Evolutionary conservation across 1,140 invertebrate species (phyloP), one percentile per base, ranked within the genome.

Genomic region (Zaprionus vittiger): DNA sequence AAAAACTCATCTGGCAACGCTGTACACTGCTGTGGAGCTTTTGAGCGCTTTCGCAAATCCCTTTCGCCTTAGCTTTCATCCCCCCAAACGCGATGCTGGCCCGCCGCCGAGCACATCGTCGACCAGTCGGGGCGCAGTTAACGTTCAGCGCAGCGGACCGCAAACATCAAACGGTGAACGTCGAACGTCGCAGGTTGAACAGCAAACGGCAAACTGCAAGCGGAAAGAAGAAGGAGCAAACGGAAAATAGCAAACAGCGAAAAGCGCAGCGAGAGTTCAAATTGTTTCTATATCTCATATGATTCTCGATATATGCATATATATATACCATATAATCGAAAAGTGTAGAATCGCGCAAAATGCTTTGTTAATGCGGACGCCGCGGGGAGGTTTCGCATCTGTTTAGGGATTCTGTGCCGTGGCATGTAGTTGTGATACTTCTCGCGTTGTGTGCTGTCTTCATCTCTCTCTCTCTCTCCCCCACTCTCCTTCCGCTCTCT

Each of bases 371-470:
- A 38, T 37, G 7, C 38, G 41, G 72, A 12, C 38, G 5, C 26
- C 20, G 47, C 17, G 47, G 11, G 20, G 47, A 12, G 47, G 47
- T 9, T 52, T 22, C 47, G 47, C 47, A 52, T 52, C 47, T 52
- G 47, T 52, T 34, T 34, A 20, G 41, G 56, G 55, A 73, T 73
- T 70, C 41, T 79, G 49, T 71, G 63, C 59, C 61, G 61, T 83
- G 80, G 60, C 80, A 83, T 83, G 80, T 83, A 83, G 68, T 63
- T 63, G 44, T 70, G 41, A 60, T 41, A 59, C 41, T 41, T 47
- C 61, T 34, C 47, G 14, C 9, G 34, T 57, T 61, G 66, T 69
- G 55, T 20, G 37, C 31, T 62, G 47, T 52, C 38, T 63, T 1
- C 31, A 65, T 63, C 52, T 31, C 20, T 22, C 22, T 52, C 47